Evolutionary conservation across 2,888 invertebrate species (phyloP).

Genomic region (Trimorus sp.): DNA sequence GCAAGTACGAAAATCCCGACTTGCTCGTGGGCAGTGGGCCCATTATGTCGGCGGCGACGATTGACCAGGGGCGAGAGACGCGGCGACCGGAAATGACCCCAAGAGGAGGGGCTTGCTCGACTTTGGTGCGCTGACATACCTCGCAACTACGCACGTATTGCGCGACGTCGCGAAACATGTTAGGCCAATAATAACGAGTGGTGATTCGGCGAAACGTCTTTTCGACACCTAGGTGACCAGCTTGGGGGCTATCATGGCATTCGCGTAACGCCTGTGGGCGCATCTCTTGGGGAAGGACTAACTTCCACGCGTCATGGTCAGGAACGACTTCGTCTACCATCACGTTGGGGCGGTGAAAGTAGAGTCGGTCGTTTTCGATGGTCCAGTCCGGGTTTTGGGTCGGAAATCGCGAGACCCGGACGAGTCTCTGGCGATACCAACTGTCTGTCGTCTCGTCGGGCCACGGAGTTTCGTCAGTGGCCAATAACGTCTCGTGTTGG

Average conservation of each 20-base stretch:
- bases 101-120: neutral
- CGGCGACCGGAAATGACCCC: neutral
- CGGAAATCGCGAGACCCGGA: neutral
- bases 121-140: too few relatives aligned
- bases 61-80: too few relatives aligned
- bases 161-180: slow-evolving; percentile 4
- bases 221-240: too few relatives aligned
- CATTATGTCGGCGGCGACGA: too few relatives aligned
- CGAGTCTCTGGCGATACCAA: neutral
- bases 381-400: slow-evolving; percentile 42
- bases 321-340: too few relatives aligned
- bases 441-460: too few relatives aligned
- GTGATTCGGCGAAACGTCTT: slow-evolving; percentile 11
- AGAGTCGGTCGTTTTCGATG: slow-evolving; percentile 24
- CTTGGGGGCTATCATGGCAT: slow-evolving; percentile 17
- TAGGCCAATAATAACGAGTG: slow-evolving; percentile 21
- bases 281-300: slow-evolving; percentile 2
- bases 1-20: too few relatives aligned
- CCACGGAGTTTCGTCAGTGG: too few relatives aligned
- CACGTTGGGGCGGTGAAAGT: too few relatives aligned
- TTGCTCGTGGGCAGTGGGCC: too few relatives aligned
- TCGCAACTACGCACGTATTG: too few relatives aligned
- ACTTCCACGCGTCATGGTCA: neutral
- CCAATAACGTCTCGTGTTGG: too few relatives aligned
- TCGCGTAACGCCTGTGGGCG: neutral